Evolutionary conservation across 2,113 vertebrate species (phyloP).

Genomic region (Agapornis roseicollis): DNA sequence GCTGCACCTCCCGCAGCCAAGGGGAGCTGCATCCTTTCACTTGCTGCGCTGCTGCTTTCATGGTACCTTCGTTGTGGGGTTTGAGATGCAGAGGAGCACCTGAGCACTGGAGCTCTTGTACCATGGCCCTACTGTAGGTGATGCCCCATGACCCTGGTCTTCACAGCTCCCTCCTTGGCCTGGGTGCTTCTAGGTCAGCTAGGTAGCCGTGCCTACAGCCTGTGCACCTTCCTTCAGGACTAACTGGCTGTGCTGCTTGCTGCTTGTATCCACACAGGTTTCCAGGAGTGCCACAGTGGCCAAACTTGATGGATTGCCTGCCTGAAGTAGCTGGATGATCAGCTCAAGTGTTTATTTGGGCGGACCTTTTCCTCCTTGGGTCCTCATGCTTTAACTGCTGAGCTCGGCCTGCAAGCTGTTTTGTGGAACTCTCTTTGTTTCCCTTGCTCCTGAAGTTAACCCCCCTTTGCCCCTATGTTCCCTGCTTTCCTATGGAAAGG

Average conservation of each 20-base stretch:
- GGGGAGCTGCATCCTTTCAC: not conserved
- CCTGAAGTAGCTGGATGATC: not conserved
- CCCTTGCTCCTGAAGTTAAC: not conserved
- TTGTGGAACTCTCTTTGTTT: not conserved
- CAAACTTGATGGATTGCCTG: not conserved
- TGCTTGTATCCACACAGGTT: not conserved
- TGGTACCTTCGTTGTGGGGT: not conserved
- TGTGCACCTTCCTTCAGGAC: not conserved
- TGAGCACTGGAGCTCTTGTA: not conserved
- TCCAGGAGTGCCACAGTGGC: not conserved
- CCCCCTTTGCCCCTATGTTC: not conserved
- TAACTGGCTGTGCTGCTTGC: rapidly evolving
- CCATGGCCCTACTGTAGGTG: rapidly evolving
- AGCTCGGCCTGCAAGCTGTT: not conserved
- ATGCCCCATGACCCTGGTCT: rapidly evolving
- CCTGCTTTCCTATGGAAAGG: not conserved
- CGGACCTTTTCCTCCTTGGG: not conserved
- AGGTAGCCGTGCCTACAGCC: not conserved
- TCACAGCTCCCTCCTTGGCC: not conserved
- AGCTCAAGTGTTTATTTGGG: not conserved
- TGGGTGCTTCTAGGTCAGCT: not conserved
- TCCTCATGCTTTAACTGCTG: not conserved
- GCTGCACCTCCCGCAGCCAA: not conserved
- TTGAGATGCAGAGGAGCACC: not conserved
- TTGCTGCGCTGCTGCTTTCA: not conserved